Base-by-base conservation (phyloP, 2,113 vertebrate species). In the Melanotaenia duboulayi region DNA sequence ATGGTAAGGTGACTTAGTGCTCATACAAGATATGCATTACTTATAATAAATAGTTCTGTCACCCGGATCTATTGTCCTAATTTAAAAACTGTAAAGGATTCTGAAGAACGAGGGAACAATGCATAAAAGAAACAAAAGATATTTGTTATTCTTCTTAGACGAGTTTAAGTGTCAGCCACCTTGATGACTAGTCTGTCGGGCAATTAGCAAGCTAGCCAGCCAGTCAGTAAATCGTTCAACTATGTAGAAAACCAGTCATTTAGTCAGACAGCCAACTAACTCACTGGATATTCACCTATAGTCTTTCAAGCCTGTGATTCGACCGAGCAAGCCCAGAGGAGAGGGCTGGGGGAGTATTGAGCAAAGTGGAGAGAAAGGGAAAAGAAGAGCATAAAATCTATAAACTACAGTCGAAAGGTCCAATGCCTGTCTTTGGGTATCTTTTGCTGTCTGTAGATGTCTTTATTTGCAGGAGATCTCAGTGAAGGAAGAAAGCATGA, bases 371-470 rank as follows among this genome's bases (percentile, higher is more conserved):
- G 52, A 49, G 70, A 48, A 62, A 54, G 55, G 46, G 46, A 76
- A 70, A 70, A 65, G 42, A 28, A 75, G 48, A 73, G 58, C 54
- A 80, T 82, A 65, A 82, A 89, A 91, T 90, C 87, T 22, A 86
- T 86, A 83, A 17, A 56, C 65, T 73, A 42, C 71, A 79, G 56
- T 67, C 14, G 22, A 81, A 87, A 68, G 74, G 57, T 82, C 65
- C 65, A 71, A 59, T 46, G 62, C 46, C 57, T 80, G 81, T 82
- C 77, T 80, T 71, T 75, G 65, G 84, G 68, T 28, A 66, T 71
- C 68, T 80, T 69, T 78, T 69, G 39, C 28, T 55, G 20, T 65
- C 76, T 71, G 62, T 20, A 28, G 70, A 88, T 74, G 68, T 78
- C 68, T 90, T 86, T 68, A 84, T 77, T 65, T 72, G 58, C 28